Conservation (phyloP, 1,140 invertebrate species). For the Anadara kagoshimensis region DNA sequence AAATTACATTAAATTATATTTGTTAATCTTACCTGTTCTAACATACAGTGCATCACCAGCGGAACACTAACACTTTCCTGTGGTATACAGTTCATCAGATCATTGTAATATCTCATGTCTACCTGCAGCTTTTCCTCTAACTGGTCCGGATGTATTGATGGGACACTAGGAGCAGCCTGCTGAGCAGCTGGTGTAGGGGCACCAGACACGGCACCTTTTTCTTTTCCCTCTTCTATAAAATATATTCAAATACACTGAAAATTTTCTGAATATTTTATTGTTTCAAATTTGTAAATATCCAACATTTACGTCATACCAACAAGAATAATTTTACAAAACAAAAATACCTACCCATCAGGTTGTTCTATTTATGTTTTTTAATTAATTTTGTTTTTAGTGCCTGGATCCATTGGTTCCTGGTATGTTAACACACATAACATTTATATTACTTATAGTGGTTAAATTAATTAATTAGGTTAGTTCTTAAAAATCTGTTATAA, state of each 20-base stretch:
- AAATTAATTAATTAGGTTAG: no score
- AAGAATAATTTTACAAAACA: no score
- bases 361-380: no score
- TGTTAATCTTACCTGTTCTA: conserved; percentile 70
- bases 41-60: conserved; percentile 71
- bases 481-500: no score
- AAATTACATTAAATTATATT: neutral
- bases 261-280: no score
- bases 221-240: conserved; percentile 39
- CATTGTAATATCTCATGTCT: conserved; percentile 73
- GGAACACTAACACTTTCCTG: conserved; percentile 71
- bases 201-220: conserved; percentile 47
- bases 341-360: no score
- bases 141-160: conserved; percentile 39
- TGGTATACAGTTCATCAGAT: conserved; percentile 71
- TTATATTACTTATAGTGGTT: no score
- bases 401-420: no score
- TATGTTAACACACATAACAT: no score
- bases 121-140: conserved; percentile 42
- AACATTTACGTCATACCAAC: neutral
- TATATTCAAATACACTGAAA: neutral
- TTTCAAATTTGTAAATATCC: neutral
- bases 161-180: conserved; percentile 35
- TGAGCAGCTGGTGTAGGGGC: conserved; percentile 55
- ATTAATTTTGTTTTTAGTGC: no score